Conservation (phyloP, 2,113 vertebrate species). For the Mystacornis crossleyi region DNA sequence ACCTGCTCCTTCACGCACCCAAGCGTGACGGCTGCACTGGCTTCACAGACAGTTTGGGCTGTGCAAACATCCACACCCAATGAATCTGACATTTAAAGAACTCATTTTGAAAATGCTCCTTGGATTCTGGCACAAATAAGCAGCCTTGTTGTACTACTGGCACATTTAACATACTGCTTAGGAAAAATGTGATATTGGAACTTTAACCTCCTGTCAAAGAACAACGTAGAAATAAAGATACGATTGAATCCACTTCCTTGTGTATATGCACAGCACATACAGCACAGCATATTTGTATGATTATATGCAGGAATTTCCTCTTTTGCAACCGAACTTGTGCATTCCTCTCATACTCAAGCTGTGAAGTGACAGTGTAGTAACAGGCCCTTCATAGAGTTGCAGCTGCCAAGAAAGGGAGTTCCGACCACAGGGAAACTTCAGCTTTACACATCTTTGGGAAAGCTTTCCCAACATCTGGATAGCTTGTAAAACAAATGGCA, state of each 20-base stretch:
- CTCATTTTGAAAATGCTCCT: background rate
- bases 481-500: background rate
- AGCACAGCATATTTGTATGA: background rate
- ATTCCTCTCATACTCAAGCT: background rate
- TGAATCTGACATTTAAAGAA: background rate
- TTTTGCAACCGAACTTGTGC: background rate
- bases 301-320: background rate
- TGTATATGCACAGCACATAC: background rate
- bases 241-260: background rate
- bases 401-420: background rate
- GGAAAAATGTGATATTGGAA: background rate
- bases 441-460: background rate
- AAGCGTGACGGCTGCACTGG: background rate
- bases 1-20: background rate
- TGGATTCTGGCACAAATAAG: background rate
- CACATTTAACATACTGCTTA: background rate
- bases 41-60: background rate
- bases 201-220: background rate
- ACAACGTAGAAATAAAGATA: background rate
- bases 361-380: background rate
- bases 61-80: background rate
- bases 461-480: background rate
- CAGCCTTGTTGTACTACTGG: background rate
- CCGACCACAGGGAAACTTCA: background rate
- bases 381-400: background rate